These are phyloP conservation scores for Marmota flaviventris DNA, from an alignment of 2,113 vertebrate species.

Conservation along the genomic window DNA sequence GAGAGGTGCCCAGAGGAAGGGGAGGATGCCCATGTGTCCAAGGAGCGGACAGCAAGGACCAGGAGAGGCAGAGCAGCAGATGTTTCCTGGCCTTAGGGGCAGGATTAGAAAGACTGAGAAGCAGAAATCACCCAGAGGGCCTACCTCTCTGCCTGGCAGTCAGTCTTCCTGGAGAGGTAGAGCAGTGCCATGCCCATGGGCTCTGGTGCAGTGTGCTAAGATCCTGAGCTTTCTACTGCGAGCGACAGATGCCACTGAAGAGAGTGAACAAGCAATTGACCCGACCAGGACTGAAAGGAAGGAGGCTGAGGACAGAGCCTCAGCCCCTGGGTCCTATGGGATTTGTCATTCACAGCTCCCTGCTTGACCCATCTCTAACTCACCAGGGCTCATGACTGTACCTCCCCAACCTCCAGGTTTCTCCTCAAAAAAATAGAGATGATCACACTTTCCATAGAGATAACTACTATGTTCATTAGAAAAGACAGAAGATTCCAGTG, in stretches of 20 bases:
- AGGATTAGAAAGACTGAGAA: not conserved
- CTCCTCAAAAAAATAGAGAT: not conserved
- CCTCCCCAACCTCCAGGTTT: not conserved
- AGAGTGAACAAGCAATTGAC: fast-evolving
- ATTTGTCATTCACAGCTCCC: not conserved
- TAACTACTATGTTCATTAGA: not conserved
- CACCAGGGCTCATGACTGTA: not conserved
- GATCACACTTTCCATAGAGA: fast-evolving
- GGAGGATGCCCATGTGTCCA: fast-evolving
- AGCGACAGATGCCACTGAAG: fast-evolving
- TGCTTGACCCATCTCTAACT: not conserved
- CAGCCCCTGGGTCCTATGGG: too few relatives aligned
- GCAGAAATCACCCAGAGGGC: not conserved
- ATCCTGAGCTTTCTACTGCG: not conserved
- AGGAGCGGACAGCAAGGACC: not conserved
- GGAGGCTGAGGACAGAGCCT: fast-evolving
- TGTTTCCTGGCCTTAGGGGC: fast-evolving
- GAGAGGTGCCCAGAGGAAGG: not conserved
- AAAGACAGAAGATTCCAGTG: not conserved
- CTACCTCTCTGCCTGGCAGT: fast-evolving
- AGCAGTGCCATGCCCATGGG: fast-evolving
- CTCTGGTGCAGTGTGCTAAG: fast-evolving
- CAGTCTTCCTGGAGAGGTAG: not conserved
- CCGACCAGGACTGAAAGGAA: not conserved
- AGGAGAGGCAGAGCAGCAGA: fast-evolving